Evolutionary conservation across 2,888 invertebrate genomes (phyloP), one percentile per base, ranked within the genome.

Genomic region (Heliconius sara): DNA sequence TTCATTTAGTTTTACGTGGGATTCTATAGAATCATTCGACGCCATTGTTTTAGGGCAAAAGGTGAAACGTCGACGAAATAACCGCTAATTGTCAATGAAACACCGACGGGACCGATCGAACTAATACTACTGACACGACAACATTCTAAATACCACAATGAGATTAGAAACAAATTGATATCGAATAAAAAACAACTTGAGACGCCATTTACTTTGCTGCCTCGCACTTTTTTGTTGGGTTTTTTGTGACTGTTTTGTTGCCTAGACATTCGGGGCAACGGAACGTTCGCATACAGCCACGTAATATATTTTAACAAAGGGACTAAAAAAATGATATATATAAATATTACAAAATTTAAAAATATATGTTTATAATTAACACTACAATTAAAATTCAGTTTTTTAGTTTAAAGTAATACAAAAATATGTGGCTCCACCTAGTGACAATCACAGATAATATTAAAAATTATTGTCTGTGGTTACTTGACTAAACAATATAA

Each of bases 121-220:
- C 86, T 87, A 86, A 88, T 87, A 88, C 82, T 87, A 85, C 87
- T 84, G 88, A 87, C 85, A 85, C 80, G 83, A 87, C 84, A 87
- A 85, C 85, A 87, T 85, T 83, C 84, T 86, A 83, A 87, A 89
- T 87, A 85, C 86, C 87, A 85, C 85, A 85, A 79, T 88, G 87
- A 85, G 86, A 90, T 89, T 90, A 91, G 92, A 93, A 93, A 93
- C 90, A 91, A 91, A 91, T 88, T 91, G 88, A 89, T 90, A 89
- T 88, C 84, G 89, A 90, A 89, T 92, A 93, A 93, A 95, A 95
- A 94, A 95, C 94, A 95, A 94, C 92, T 91, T 92, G 91, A 93
- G 95, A 95, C 95, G 95, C 95, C 95, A 95, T 95, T 95, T 94
- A 89, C 87, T 86, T 83, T 84, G 90, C 91, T 91, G 90, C 90